A percentile compares a stretch with the other conserved stretches of the same genome.
These are phyloP conservation scores for Dasyprocta punctata DNA, from an alignment of 2,113 vertebrate species.

Conservation along the genomic window DNA sequence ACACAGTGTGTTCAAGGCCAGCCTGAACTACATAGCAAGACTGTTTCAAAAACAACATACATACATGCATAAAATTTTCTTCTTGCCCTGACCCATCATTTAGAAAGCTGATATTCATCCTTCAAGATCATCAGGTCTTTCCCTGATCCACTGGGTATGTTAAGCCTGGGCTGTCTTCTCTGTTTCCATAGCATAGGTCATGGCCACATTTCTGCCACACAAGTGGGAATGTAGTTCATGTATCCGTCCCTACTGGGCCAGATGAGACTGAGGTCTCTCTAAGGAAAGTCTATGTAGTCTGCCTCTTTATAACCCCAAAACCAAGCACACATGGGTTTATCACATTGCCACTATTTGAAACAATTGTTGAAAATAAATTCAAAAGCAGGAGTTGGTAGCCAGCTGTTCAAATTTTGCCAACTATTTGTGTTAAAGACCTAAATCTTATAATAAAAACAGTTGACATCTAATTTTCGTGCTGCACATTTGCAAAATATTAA, in stretches of 20 bases:
- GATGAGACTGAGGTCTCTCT: background rate
- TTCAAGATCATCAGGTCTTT: background rate
- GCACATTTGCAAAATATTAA: background rate
- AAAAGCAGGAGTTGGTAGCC: background rate
- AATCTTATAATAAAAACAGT: background rate
- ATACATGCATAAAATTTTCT: background rate
- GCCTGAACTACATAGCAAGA: background rate
- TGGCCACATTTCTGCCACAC: fast-evolving
- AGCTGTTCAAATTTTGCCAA: background rate
- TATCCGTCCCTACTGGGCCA: background rate
- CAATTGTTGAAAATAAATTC: background rate
- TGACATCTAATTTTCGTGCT: background rate
- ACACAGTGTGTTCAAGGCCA: background rate
- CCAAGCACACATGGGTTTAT: background rate
- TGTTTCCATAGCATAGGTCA: fast-evolving
- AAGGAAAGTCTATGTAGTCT: fast-evolving
- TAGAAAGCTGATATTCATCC: background rate
- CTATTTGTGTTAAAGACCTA: background rate
- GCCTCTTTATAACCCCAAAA: background rate
- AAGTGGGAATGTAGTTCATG: fast-evolving
- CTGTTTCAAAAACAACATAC: background rate
- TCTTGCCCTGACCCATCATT: background rate
- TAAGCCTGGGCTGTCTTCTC: background rate
- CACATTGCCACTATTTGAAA: background rate
- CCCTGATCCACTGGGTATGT: background rate